These are phyloP conservation scores for Phrynosoma blainvillii DNA, from an alignment of 2,113 vertebrate genomes.

Conservation along the genomic window DNA sequence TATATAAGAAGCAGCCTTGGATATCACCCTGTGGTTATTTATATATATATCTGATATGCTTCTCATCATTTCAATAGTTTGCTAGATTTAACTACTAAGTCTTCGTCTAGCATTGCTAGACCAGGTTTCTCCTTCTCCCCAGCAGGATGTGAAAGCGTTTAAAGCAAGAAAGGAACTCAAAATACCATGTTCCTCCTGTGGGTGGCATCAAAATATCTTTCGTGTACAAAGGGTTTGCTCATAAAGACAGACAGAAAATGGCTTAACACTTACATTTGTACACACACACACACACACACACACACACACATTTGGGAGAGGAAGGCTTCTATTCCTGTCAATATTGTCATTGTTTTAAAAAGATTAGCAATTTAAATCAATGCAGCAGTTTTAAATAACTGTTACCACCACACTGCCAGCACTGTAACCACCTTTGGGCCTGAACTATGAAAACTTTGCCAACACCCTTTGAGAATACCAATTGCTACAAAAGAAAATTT, in stretches of 20 bases:
- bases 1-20: slow-evolving; percentile 50
- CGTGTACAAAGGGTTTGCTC: background rate
- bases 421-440: fast-evolving
- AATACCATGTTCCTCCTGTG: slow-evolving; percentile 60
- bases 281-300: background rate
- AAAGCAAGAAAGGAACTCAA: slow-evolving; percentile 30
- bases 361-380: slow-evolving; percentile 11
- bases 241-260: no score
- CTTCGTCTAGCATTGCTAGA: slow-evolving; percentile 40
- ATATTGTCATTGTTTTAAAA: background rate
- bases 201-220: slow-evolving; percentile 74
- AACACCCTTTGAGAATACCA: background rate
- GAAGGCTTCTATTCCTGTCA: background rate
- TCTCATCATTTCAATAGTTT: slow-evolving; percentile 48
- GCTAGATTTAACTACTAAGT: slow-evolving; percentile 26
- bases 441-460: fast-evolving
- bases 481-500: background rate
- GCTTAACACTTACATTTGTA: background rate
- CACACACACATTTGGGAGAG: background rate
- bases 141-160: slow-evolving; percentile 29
- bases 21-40: slow-evolving; percentile 47
- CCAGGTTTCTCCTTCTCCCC: background rate
- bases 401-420: background rate
- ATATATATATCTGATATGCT: slow-evolving; percentile 42
- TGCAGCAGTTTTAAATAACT: background rate